These are phyloP conservation scores for Homalodisca vitripennis DNA, from an alignment of 1,140 invertebrate species.

Conservation along the genomic window DNA sequence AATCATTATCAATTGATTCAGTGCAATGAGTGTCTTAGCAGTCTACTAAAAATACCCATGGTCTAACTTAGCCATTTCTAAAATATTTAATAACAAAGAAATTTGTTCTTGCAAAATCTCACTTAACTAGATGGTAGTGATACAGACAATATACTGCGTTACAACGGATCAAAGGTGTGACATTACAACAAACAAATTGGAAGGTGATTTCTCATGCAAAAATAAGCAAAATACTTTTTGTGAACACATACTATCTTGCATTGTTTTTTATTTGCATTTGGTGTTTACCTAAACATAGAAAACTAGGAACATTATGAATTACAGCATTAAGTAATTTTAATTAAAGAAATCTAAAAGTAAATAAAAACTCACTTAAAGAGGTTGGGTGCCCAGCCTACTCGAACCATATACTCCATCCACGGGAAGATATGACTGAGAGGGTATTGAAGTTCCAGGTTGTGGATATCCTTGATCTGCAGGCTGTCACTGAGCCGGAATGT, in stretches of 20 bases:
- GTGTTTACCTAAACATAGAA: background rate
- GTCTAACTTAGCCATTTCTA: too few relatives aligned
- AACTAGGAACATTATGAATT: background rate
- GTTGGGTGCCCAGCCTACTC: constrained; percentile 91
- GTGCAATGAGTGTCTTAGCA: too few relatives aligned
- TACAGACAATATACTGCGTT: too few relatives aligned
- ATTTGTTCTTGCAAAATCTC: too few relatives aligned
- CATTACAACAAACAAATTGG: too few relatives aligned
- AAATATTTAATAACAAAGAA: too few relatives aligned
- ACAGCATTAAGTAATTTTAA: background rate
- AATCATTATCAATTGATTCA: too few relatives aligned
- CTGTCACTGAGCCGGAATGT: constrained; percentile 75
- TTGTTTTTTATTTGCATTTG: background rate
- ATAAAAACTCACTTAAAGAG: constrained; percentile 66
- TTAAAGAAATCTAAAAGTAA: background rate
- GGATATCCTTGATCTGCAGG: constrained; percentile 63
- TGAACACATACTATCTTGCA: background rate
- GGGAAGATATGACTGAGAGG: constrained; percentile 69
- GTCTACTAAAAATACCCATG: too few relatives aligned
- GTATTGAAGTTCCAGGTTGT: constrained; percentile 68
- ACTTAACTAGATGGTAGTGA: too few relatives aligned
- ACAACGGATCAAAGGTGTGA: too few relatives aligned
- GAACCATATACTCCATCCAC: constrained; percentile 91
- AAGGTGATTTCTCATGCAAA: too few relatives aligned
- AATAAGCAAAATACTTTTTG: background rate